Percentiles rank a stretch among this genome's conserved stretches.
Conservation (phyloP, 2,113 vertebrate genomes). For the Triplophysa siluroides region DNA sequence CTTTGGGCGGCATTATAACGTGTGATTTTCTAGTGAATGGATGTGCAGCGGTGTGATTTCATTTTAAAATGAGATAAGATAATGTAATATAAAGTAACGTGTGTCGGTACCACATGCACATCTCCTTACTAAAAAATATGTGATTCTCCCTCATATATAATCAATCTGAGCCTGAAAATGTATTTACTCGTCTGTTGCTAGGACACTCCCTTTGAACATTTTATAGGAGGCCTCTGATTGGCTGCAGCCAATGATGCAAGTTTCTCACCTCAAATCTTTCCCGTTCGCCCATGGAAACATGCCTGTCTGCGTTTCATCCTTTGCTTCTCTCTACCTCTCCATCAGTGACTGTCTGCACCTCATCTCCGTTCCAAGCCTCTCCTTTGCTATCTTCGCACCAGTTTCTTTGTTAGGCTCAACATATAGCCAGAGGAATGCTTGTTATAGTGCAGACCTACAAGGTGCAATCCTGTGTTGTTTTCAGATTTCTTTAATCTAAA, state of each 20-base stretch:
- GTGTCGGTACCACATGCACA: not conserved
- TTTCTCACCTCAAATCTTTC: constrained; percentile 77
- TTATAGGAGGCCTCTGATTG: constrained; percentile 71
- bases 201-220: constrained; percentile 84
- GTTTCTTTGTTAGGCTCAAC: constrained; percentile 19
- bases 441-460: not conserved
- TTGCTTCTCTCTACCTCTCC: constrained; percentile 32
- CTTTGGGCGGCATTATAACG: constrained; percentile 2
- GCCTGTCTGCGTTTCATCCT: constrained; percentile 64
- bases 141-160: constrained; percentile 52
- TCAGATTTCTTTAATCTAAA: not conserved
- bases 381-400: constrained; percentile 19
- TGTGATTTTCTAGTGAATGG: constrained; percentile 37
- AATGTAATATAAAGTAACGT: not conserved
- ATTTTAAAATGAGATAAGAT: not conserved
- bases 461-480: not conserved
- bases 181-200: constrained; percentile 82
- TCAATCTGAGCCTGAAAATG: constrained; percentile 65
- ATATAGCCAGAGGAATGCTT: not conserved
- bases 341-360: not conserved
- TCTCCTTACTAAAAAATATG: not conserved
- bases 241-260: constrained; percentile 74
- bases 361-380: not conserved
- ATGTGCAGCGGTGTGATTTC: constrained; percentile 23
- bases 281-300: constrained; percentile 76